Base-by-base conservation (phyloP, 2,888 invertebrate species). In the Danaus chrysippus region DNA sequence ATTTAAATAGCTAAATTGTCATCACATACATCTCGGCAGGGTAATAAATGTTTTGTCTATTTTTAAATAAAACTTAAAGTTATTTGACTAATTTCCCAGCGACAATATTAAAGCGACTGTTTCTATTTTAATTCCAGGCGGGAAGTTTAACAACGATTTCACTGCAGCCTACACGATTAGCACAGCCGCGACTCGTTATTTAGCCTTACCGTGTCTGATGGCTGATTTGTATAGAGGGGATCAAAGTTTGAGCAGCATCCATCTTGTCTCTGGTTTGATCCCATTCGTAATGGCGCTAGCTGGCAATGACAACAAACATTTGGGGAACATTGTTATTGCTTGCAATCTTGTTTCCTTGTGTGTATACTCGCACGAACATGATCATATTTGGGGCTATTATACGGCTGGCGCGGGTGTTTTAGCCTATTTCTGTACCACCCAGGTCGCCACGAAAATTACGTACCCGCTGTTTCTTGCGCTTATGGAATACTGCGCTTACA, bases 151-250 rank as follows among this genome's bases (percentile, higher is more conserved):
- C 63, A 78, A 76, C 55, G 86, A 89, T 72, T 76, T 87, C 62
- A 70, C 70, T 10, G 54, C 73, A 59, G 70, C 75, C 17, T 89
- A 85, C 71, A 3, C 15, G 9, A 64, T 88, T 41, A 87, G 85
- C 61, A 65, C 74, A 52, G 76, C 73, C 11, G 88, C 88, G 0
- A 68, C 81, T 1, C 75, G 77, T 23, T 87, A 87, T 67, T 70
- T 89, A 13, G 79, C 87, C 0, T 64, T 89, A 13, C 84, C 89
- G 0, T 86, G 87, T 59, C 64, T 89, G 0, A 87, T 82, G 77
- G 88, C 87, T 0, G 89, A 89, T 46, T 63, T 88, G 1, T 81
- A 83, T 56, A 69, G 76, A 0, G 53, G 65, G 0, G 76, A 87
- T 59, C 64, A 75, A 1, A 63, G 61, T 0, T 1, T 88, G 0